A percentile compares a stretch with the other conserved stretches of the same genome.
These are phyloP conservation scores for Petaurus breviceps DNA, from an alignment of 2,113 vertebrate species.

Conservation along the genomic window DNA sequence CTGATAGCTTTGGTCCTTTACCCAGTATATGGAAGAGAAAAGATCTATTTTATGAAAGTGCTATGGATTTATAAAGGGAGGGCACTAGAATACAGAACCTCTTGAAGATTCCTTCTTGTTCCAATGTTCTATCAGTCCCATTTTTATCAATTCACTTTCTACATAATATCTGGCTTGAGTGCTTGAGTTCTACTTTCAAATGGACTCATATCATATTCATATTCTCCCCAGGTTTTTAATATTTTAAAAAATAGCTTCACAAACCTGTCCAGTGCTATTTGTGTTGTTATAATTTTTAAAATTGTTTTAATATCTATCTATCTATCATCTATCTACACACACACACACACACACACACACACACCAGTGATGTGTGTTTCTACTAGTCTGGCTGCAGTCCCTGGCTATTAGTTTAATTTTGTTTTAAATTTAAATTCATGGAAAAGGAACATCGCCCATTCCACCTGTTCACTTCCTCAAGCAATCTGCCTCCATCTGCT, in stretches of 20 bases:
- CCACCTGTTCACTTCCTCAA: constrained; percentile 52
- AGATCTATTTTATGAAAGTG: background rate
- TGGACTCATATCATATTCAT: background rate
- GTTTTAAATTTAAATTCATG: constrained; percentile 23
- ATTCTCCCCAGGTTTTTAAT: background rate
- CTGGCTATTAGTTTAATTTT: background rate
- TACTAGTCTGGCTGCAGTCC: background rate
- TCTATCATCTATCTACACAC: too few species aligned
- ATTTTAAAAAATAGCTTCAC: background rate
- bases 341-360: background rate
- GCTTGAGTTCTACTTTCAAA: background rate
- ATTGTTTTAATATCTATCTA: background rate
- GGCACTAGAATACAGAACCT: background rate
- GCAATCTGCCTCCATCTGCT: constrained; percentile 39
- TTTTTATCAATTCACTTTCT: background rate
- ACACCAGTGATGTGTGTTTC: background rate
- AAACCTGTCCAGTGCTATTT: background rate
- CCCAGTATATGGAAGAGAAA: background rate
- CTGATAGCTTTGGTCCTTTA: background rate
- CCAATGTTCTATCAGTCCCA: background rate
- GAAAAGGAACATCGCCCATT: background rate
- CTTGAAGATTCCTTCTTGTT: background rate
- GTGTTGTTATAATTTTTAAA: background rate
- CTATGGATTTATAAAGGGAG: background rate
- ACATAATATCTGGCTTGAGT: background rate